These are phyloP conservation scores for Stenotaenia linearis DNA, from an alignment of 2,888 invertebrate species.

Conservation along the genomic window DNA sequence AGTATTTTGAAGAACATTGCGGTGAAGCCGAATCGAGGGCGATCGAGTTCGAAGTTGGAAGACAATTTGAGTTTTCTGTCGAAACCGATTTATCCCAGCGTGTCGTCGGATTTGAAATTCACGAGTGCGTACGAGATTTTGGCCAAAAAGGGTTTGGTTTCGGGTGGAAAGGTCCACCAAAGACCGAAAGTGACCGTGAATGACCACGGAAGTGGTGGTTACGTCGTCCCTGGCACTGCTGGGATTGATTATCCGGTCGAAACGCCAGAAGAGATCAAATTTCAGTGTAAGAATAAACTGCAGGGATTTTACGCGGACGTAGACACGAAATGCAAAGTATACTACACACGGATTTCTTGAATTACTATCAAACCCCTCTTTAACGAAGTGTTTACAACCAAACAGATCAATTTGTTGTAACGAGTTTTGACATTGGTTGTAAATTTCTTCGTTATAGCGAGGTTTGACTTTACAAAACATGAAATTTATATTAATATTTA, in stretches of 20 bases:
- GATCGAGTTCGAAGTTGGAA: too few species aligned
- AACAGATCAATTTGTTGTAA: too few species aligned
- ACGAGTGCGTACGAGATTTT: background rate
- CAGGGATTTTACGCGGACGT: constrained; percentile 40
- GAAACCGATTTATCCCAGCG: background rate
- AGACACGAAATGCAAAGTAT: constrained; percentile 38
- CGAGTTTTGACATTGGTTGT: too few species aligned
- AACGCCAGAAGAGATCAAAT: constrained; percentile 49
- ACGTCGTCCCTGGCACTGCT: constrained; percentile 43
- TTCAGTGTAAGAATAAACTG: constrained; percentile 45
- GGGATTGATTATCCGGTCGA: constrained; percentile 77
- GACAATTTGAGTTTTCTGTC: background rate
- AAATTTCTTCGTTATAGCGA: too few species aligned
- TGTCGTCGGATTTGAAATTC: background rate
- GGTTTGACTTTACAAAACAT: too few species aligned
- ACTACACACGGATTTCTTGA: too few species aligned
- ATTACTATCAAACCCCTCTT: too few species aligned
- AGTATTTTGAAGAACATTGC: too few species aligned
- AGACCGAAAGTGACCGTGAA: background rate
- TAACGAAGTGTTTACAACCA: too few species aligned
- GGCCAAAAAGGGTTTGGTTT: background rate
- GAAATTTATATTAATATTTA: too few species aligned
- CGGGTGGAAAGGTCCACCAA: background rate
- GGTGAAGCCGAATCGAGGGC: too few species aligned
- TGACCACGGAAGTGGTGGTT: background rate